Evolutionary conservation across 2,888 invertebrate genomes (phyloP).

Genomic region (Villa cingulata): DNA sequence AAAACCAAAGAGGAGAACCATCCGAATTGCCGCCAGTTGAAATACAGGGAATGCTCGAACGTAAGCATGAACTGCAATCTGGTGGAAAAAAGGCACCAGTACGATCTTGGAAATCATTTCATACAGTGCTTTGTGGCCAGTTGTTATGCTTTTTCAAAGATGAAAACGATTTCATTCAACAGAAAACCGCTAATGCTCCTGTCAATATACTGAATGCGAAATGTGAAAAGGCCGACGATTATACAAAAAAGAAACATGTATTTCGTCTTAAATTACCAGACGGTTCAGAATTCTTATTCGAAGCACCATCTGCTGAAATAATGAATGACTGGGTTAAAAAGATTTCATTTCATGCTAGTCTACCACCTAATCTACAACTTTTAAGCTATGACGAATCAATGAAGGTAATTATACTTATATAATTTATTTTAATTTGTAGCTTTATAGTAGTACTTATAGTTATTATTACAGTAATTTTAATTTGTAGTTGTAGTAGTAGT

Average conservation of each 20-base stretch:
- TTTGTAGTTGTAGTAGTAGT: not conserved
- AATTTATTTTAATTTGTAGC: not conserved
- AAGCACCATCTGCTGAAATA: conserved; percentile 55
- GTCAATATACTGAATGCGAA: conserved; percentile 64
- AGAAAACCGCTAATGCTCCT: conserved; percentile 78
- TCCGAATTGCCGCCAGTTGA: conserved; percentile 74
- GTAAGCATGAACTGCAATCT: conserved; percentile 87
- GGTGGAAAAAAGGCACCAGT: conserved; percentile 92
- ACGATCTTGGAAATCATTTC: conserved; percentile 89
- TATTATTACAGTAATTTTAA: not conserved
- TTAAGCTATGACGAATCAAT: conserved; percentile 64
- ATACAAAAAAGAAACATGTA: conserved; percentile 88
- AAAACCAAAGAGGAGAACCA: conserved; percentile 48
- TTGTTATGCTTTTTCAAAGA: conserved; percentile 96
- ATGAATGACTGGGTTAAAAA: conserved; percentile 87
- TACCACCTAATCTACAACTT: conserved; percentile 80
- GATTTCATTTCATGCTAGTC: conserved; percentile 80
- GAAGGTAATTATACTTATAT: conserved; percentile 34
- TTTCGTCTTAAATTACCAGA: conserved; percentile 79
- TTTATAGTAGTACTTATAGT: not conserved
- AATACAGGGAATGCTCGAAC: conserved; percentile 77
- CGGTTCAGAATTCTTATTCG: conserved; percentile 86
- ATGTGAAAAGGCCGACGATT: conserved; percentile 81
- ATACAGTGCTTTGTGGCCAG: conserved; percentile 93
- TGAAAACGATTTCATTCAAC: conserved; percentile 74